Evolutionary conservation across 2,888 invertebrate species (phyloP).

Genomic region (Eurois occulta): DNA sequence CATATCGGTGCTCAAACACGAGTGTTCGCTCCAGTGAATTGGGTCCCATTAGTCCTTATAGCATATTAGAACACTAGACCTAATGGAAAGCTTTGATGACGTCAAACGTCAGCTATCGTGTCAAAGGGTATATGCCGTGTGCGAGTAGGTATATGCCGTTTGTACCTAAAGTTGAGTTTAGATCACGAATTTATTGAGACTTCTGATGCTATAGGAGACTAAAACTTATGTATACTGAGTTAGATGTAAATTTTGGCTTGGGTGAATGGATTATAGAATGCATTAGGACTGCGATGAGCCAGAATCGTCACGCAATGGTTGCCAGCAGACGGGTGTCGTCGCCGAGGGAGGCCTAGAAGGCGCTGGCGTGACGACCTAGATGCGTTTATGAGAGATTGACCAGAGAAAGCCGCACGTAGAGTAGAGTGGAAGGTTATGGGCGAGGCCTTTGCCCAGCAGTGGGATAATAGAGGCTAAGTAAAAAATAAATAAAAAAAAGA

Average conservation of each 20-base stretch:
- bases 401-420: too few species aligned
- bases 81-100: slow-evolving; percentile 62
- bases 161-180: slow-evolving; percentile 41
- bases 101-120: slow-evolving; percentile 60
- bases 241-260: not conserved
- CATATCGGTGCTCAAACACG: slow-evolving; percentile 46
- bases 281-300: not conserved
- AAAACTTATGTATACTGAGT: not conserved
- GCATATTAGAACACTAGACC: slow-evolving; percentile 56
- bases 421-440: too few species aligned
- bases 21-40: slow-evolving; percentile 56
- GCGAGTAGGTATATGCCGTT: slow-evolving; percentile 8
- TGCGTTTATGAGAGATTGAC: too few species aligned
- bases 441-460: too few species aligned
- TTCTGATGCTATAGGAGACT: slow-evolving; percentile 11
- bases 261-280: not conserved
- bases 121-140: slow-evolving; percentile 57
- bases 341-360: not conserved
- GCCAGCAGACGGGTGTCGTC: not conserved
- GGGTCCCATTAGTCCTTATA: slow-evolving; percentile 50
- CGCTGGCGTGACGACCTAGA: too few species aligned
- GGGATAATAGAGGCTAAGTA: too few species aligned
- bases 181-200: slow-evolving; percentile 26
- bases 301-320: not conserved
- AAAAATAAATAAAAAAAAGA: too few species aligned